These are phyloP conservation scores for Nemotelus nigrinus DNA, from an alignment of 2,888 invertebrate genomes.

Conservation along the genomic window DNA sequence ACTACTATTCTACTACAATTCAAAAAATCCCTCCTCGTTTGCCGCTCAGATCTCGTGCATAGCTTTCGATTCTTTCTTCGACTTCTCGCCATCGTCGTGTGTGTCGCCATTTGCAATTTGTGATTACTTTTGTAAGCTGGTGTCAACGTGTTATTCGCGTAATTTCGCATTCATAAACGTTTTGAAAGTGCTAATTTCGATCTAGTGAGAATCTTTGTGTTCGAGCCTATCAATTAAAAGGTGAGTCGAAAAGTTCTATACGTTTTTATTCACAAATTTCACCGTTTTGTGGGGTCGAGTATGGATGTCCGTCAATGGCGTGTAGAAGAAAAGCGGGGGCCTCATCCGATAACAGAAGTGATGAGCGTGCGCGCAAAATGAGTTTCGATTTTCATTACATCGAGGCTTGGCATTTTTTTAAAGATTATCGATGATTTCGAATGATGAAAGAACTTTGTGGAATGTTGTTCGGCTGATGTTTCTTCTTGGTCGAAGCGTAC, in stretches of 20 bases:
- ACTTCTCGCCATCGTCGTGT: conserved; percentile 16
- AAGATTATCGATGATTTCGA: background rate
- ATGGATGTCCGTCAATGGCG: too few relatives aligned
- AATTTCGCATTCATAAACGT: background rate
- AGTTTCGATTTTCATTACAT: background rate
- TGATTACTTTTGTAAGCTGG: conserved; percentile 46
- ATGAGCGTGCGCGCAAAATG: conserved; percentile 8
- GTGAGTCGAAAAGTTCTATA: background rate
- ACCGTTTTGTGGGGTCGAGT: too few relatives aligned
- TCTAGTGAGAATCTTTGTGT: background rate
- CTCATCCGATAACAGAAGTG: background rate
- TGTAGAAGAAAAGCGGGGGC: too few relatives aligned
- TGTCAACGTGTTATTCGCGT: conserved; percentile 30
- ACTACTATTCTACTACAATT: background rate
- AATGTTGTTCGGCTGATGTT: too few relatives aligned
- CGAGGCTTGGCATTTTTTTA: background rate
- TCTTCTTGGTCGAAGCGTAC: too few relatives aligned
- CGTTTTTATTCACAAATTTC: too few relatives aligned
- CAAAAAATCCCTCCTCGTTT: background rate
- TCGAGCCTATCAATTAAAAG: background rate
- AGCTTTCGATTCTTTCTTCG: conserved; percentile 6
- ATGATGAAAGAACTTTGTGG: background rate
- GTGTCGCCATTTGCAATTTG: conserved; percentile 50
- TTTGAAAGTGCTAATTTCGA: background rate
- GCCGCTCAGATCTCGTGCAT: background rate